Conservation (phyloP, 2,797 vertebrate species). For the Poeciliopsis gracilis region DNA sequence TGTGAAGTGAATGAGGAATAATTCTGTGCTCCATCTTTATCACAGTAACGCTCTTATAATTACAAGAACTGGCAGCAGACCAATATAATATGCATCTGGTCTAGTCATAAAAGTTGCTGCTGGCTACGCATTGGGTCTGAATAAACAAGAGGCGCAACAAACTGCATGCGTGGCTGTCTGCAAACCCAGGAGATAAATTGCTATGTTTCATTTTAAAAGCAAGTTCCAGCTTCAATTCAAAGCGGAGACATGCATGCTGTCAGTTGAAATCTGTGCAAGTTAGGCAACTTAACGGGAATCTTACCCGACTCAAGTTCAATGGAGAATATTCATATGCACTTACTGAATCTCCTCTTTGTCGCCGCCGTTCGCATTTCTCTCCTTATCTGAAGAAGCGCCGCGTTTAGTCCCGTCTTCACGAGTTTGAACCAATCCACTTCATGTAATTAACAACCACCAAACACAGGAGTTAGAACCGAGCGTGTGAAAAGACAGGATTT, state of each 20-base stretch:
- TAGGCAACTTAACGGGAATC: constrained; percentile 21
- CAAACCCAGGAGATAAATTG: not conserved
- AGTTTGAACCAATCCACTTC: constrained; percentile 63
- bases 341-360: constrained; percentile 79
- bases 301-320: constrained; percentile 54
- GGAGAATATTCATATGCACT: constrained; percentile 53
- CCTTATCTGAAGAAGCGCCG: constrained; percentile 44
- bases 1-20: constrained; percentile 17
- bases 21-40: not conserved
- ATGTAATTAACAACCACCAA: constrained; percentile 35
- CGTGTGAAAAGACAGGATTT: not conserved
- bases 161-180: constrained; percentile 58
- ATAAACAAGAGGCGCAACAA: constrained; percentile 42
- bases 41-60: not conserved
- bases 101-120: constrained; percentile 49
- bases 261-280: not conserved
- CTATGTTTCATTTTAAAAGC: not conserved
- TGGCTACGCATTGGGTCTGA: constrained; percentile 14
- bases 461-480: constrained; percentile 39
- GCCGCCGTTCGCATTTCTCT: constrained; percentile 79
- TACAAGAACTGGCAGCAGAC: not conserved
- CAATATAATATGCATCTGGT: not conserved
- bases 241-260: not conserved
- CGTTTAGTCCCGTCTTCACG: constrained; percentile 68
- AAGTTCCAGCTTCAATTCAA: constrained; percentile 1